Percentiles rank a stretch among this genome's conserved stretches.
phyloP scores from a whole-genome alignment of 2,797 vertebrate species.

The Botia almorhae region DNA sequence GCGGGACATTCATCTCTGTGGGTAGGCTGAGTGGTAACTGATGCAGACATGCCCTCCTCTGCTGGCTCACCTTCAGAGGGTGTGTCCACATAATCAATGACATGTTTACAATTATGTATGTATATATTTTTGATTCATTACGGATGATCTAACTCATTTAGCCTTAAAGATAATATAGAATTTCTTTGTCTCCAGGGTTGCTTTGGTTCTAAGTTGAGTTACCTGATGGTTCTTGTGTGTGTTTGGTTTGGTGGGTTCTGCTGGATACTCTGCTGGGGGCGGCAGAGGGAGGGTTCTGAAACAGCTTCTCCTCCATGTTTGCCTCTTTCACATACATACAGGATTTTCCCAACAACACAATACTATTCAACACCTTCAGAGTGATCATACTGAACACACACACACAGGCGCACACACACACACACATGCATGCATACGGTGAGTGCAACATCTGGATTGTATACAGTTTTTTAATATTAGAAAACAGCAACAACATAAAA shows the following conservation, averaged over 20 bases:
- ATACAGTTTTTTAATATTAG: not conserved
- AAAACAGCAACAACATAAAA: not conserved
- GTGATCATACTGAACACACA: conserved; percentile 86
- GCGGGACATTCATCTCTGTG: conserved; percentile 75
- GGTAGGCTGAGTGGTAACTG: conserved; percentile 79
- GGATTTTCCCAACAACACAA: conserved; percentile 93
- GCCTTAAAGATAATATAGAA: not conserved
- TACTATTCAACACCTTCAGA: conserved; percentile 95
- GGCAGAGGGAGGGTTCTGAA: conserved; percentile 80
- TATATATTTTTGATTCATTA: too few relatives aligned
- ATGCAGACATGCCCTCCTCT: conserved; percentile 77
- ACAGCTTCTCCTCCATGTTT: conserved; percentile 97
- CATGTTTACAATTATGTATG: too few relatives aligned
- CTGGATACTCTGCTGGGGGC: conserved; percentile 83
- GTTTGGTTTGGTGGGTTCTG: conserved; percentile 74
- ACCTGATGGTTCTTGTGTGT: conserved; percentile 73
- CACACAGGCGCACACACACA: not conserved
- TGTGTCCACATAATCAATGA: conserved; percentile 14
- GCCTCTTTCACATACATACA: conserved; percentile 95
- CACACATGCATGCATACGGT: not conserved
- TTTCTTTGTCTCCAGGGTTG: not conserved
- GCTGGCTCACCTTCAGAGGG: conserved; percentile 71
- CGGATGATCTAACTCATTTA: too few relatives aligned
- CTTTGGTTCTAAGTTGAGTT: conserved; percentile 28
- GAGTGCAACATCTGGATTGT: not conserved